Evolutionary conservation across 2,888 invertebrate genomes (phyloP), one percentile per base, ranked within the genome.

Genomic region (Panzeria rudis): DNA sequence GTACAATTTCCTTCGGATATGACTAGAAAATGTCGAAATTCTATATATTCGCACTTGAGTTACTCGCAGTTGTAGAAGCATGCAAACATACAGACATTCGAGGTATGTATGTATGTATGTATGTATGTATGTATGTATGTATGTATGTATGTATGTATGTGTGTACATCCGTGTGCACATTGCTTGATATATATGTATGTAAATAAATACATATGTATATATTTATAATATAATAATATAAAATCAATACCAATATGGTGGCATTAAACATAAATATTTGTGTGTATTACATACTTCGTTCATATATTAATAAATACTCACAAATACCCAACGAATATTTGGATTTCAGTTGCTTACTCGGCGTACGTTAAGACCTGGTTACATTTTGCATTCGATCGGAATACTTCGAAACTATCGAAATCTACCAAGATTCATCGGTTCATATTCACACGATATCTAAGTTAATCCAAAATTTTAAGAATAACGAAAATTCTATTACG

Each of bases 1-100:
- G 76, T 66, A 86, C 81, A 81, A 86, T 84, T 86, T 86, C 81
- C 86, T 80, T 72, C 80, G 79, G 77, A 81, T 81, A 77, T 82
- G 62, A 82, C 64, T 64, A 80, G 66, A 82, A 78, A 83, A 62
- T 68, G 59, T 68, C 68, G 59, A 62, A 71, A 56, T 69, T 84
- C 62, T 66, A 64, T 79, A 50, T 64, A 64, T 56, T 77, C 61
- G 72, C 71, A 73, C 80, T 71, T 62, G 69, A 69, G 69, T 79
- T 50, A 59, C 38, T 75, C 44, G 29, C 69, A 35, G 20, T 32
- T 59, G 61, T 35, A 47, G 9, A 61, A n/a, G 54, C 47, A 35
- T 17, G 17, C 52, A 5, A 25, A 62, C 56, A 52, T 7, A 15
- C 54, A 29, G 25, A 38, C 50, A 44, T 38, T 61, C 50, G 3